Evolutionary conservation across 2,888 invertebrate genomes (phyloP), one percentile per base, ranked within the genome.

Genomic region (Limnephilus lunatus): DNA sequence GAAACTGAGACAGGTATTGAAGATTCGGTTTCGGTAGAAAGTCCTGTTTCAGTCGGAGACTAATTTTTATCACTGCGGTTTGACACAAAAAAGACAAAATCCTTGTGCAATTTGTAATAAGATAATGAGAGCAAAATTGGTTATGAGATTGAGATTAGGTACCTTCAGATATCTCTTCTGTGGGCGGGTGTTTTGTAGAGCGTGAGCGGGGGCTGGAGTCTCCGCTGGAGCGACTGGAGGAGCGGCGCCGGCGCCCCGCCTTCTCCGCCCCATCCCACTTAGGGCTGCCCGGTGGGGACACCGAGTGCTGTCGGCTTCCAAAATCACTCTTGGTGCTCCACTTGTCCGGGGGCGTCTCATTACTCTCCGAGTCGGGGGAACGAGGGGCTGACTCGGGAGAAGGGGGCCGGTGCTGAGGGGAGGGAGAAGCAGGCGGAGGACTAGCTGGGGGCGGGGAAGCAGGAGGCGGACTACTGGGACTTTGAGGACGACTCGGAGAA

Each of bases 111-210:
- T 68, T 68, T 19, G 4, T 48, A 11, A 48, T 48, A 48, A 14
- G 48, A 48, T 48, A 48, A 15, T 14, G 0, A 3, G 48, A 48
- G 25, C 14, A 19, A 39, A 30, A 19, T 30, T 25, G 68, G 80
- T 82, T 39, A 85, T 48, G 80, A 1, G 90, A 90, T 86, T 39
- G 88, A 91, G 44, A 81, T 82, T 82, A 15, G 44, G 94, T 95
- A 97, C 97, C 97, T 94, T 97, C 97, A 92, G 97, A 97, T 94
- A 97, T 97, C 95, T 97, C 97, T 95, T 97, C 97, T 89, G 97
- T 96, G 32, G 95, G 95, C 91, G 96, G 95, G 94, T 96, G 96
- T 93, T 96, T 96, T 92, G 94, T 94, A 93, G 95, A 94, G 94
- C 96, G 96, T 94, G 96, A 95, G 92, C 95, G 95, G 91, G 95